phyloP scores from a whole-genome alignment of 2,113 vertebrate species.

The Podocnemis expansa region DNA sequence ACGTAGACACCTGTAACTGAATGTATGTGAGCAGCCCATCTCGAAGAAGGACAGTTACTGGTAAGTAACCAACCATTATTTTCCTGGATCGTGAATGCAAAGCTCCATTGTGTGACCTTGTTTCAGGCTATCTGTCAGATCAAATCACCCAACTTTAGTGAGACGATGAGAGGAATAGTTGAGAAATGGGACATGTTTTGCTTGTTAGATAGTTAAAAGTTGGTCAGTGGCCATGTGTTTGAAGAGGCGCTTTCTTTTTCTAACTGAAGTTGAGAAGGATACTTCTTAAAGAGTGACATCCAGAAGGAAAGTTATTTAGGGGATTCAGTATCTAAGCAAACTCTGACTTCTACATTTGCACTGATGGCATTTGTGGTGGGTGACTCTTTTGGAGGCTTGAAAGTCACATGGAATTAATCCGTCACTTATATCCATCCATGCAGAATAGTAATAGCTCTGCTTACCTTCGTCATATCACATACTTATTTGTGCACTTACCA shows the following conservation, averaged over 20 bases:
- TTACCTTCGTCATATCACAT: neutral
- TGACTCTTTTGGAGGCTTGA: neutral
- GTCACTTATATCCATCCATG: no score
- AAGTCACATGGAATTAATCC: neutral
- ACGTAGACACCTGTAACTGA: no score
- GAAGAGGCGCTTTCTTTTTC: neutral
- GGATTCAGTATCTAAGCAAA: neutral
- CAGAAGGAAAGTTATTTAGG: neutral
- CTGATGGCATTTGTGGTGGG: neutral
- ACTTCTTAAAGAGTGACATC: neutral
- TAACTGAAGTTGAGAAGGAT: neutral
- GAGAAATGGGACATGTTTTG: neutral
- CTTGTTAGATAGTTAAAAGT: neutral
- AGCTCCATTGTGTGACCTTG: neutral
- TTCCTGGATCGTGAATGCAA: neutral
- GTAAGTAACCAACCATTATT: no score
- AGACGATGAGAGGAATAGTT: neutral
- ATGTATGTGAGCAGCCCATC: no score
- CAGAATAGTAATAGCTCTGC: neutral
- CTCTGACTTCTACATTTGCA: no score
- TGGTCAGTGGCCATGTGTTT: neutral
- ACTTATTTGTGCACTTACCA: neutral
- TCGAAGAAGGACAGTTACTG: no score
- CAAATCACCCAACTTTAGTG: neutral
- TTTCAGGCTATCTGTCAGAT: neutral